These are phyloP conservation scores for Sinotaia quadrata DNA, from an alignment of 2,888 invertebrate genomes.

Conservation along the genomic window DNA sequence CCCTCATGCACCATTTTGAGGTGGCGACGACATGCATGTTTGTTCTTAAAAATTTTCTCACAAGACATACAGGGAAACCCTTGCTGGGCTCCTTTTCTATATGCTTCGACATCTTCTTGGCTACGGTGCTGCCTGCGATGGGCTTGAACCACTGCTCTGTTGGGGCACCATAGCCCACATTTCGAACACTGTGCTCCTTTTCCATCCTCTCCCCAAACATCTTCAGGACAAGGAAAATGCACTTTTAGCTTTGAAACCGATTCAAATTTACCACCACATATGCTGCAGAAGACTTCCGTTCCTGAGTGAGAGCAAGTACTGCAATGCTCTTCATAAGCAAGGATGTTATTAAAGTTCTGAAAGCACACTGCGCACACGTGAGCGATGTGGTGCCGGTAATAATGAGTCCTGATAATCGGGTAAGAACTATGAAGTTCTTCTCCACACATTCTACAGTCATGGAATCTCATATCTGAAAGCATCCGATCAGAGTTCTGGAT, in stretches of 20 bases:
- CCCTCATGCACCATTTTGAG: constrained; percentile 27
- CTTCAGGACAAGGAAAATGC: constrained; percentile 18
- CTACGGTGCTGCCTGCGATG: constrained; percentile 25
- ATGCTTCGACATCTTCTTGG: constrained; percentile 25
- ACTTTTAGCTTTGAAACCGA: background rate
- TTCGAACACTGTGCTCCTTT: constrained; percentile 19
- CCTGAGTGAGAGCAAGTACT: background rate
- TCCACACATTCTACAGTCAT: constrained; percentile 19
- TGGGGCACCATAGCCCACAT: constrained; percentile 24
- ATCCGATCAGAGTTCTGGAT: background rate
- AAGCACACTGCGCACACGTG: constrained; percentile 17
- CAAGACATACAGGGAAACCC: constrained; percentile 19
- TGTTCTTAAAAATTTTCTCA: constrained; percentile 29
- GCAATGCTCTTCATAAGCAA: constrained; percentile 15
- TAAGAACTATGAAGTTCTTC: constrained; percentile 23
- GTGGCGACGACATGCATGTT: constrained; percentile 26
- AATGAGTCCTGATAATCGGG: constrained; percentile 11
- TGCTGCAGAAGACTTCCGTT: constrained; percentile 9
- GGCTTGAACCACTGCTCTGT: constrained; percentile 22
- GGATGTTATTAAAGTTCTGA: background rate
- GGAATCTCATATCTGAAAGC: constrained; percentile 6
- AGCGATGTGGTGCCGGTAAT: constrained; percentile 22
- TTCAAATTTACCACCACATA: constrained; percentile 17
- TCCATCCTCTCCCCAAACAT: constrained; percentile 25
- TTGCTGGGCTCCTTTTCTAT: constrained; percentile 18